Conservation (phyloP, 2,888 invertebrate genomes). For the Phyllotreta striolata region DNA sequence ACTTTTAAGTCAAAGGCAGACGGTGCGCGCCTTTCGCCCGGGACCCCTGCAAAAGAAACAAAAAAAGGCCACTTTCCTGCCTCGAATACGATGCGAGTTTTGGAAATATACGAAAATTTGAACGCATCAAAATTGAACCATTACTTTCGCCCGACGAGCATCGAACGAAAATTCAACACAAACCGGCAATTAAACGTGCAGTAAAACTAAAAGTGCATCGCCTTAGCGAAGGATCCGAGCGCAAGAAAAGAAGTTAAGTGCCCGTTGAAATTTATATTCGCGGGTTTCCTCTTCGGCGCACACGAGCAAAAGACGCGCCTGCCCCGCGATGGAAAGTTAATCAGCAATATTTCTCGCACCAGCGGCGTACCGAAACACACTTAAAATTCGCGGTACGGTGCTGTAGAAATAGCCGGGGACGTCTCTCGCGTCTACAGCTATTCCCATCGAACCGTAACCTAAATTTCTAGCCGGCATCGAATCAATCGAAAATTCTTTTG, state of each 20-base stretch:
- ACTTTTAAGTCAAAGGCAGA: conserved; percentile 13
- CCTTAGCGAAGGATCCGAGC: conserved; percentile 24
- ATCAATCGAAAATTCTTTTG: background rate
- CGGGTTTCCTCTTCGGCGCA: conserved; percentile 30
- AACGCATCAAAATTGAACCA: no score
- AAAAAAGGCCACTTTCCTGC: no score
- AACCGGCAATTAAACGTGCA: conserved; percentile 21
- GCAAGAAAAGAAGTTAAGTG: conserved; percentile 33
- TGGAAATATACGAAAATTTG: no score
- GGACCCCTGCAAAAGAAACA: no score
- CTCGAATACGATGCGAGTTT: no score
- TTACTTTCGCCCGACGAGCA: no score
- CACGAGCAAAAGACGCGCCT: conserved; percentile 15
- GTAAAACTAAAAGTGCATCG: conserved; percentile 32
- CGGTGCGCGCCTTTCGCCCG: no score
- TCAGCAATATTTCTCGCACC: conserved; percentile 14
- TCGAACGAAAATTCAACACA: no score
- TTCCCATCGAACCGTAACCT: background rate
- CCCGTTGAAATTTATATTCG: conserved; percentile 39
- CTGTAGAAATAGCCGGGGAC: background rate
- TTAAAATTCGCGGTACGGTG: background rate
- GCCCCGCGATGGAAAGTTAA: conserved; percentile 31
- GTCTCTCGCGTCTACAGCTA: background rate
- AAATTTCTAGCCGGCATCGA: background rate
- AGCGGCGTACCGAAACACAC: conserved; percentile 16